Conservation (phyloP, 2,888 invertebrate species). For the Coelinius sp. region DNA sequence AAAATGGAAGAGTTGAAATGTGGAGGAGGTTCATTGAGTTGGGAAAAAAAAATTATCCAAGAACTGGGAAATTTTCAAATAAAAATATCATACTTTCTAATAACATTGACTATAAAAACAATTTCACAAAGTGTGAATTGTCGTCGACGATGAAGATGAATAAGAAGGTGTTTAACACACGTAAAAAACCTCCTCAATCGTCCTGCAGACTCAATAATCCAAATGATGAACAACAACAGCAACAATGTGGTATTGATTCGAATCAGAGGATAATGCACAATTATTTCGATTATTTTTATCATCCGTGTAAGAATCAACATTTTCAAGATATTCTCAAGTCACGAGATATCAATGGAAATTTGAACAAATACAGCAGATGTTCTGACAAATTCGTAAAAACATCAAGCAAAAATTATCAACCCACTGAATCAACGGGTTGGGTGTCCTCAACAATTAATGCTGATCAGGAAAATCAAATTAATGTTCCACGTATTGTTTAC, state of each 20-base stretch:
- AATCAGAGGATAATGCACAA: background rate
- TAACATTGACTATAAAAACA: background rate
- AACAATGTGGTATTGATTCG: background rate
- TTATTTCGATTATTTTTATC: background rate
- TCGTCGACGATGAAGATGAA: background rate
- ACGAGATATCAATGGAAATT: constrained; percentile 40
- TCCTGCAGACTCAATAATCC: background rate
- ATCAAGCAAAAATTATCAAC: background rate
- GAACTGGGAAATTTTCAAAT: background rate
- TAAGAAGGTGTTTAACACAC: background rate
- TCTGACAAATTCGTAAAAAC: background rate
- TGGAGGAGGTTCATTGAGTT: background rate
- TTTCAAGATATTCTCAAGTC: background rate
- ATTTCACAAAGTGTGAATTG: background rate
- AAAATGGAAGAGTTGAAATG: background rate
- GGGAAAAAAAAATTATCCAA: background rate
- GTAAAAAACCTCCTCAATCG: background rate
- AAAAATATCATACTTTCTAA: background rate
- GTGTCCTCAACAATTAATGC: background rate
- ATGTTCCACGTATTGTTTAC: background rate
- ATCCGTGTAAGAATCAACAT: background rate
- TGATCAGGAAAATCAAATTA: background rate
- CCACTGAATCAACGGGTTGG: background rate
- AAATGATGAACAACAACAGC: background rate
- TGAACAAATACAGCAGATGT: background rate